Conservation (phyloP, 2,888 invertebrate species). For the Sarcophaga rosellei region DNA sequence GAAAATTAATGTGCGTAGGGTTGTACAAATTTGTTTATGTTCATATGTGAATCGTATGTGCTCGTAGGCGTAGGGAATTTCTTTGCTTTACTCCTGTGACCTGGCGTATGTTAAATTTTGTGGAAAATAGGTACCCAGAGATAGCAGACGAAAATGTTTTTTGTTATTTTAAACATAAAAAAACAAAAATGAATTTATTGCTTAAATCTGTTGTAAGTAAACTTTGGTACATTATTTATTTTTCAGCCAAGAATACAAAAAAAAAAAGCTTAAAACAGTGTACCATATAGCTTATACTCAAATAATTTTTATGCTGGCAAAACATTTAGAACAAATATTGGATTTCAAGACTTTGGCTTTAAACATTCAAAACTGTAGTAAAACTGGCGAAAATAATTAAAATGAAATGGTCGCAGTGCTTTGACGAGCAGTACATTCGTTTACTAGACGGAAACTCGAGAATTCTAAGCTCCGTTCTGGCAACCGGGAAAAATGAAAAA, state of each 20-base stretch:
- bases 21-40: too few species aligned
- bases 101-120: constrained; percentile 33
- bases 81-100: constrained; percentile 6
- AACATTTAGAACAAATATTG: too few species aligned
- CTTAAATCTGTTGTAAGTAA: constrained; percentile 15
- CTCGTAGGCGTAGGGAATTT: not conserved
- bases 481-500: too few species aligned
- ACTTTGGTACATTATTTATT: constrained; percentile 32
- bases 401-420: too few species aligned
- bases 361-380: not conserved
- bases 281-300: not conserved
- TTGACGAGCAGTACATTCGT: too few species aligned
- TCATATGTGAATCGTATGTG: not conserved
- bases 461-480: too few species aligned
- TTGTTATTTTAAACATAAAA: constrained; percentile 20
- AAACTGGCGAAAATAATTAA: not conserved
- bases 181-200: constrained; percentile 25
- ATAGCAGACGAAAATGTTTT: not conserved
- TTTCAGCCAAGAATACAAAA: not conserved
- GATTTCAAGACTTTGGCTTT: not conserved
- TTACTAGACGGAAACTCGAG: too few species aligned
- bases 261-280: too few species aligned
- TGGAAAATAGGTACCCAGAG: constrained; percentile 6
- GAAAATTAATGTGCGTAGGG: too few species aligned
- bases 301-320: not conserved